Evolutionary conservation across 2,797 vertebrate genomes (phyloP).

Genomic region (Acrossocheilus wenchowensis): DNA sequence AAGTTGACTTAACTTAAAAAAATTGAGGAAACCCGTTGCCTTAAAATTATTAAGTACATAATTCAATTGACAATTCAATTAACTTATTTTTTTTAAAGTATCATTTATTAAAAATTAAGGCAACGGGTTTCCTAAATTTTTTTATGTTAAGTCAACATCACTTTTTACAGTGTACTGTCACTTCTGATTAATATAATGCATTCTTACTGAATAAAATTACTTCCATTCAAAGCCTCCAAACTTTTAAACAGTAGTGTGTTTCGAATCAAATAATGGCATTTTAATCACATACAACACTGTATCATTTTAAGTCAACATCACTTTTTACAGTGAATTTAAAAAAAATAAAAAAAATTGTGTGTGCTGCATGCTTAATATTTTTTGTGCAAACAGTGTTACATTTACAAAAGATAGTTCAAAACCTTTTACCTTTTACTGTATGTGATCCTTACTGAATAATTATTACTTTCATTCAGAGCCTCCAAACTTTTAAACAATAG

Average conservation of each 20-base stretch:
- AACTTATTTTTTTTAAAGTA: too few species aligned
- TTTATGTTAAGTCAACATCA: too few species aligned
- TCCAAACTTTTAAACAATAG: background rate
- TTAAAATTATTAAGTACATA: too few species aligned
- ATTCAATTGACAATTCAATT: too few species aligned
- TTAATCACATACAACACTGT: slow-evolving; percentile 8
- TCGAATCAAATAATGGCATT: background rate
- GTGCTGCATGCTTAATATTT: background rate
- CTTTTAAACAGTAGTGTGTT: background rate
- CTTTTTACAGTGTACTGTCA: background rate
- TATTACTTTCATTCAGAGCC: background rate
- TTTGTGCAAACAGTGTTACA: background rate
- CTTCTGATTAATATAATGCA: background rate
- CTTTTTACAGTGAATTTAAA: too few species aligned
- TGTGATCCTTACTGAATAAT: background rate
- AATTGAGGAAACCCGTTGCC: too few species aligned
- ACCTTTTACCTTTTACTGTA: background rate
- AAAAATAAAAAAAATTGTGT: too few species aligned
- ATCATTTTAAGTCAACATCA: too few species aligned
- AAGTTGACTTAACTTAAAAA: too few species aligned
- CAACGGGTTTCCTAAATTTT: too few species aligned
- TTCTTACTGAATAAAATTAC: background rate
- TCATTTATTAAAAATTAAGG: too few species aligned
- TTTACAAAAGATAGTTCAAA: background rate
- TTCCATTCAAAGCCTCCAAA: background rate